phyloP scores from a whole-genome alignment of 2,113 vertebrate genomes.

The Seriola rivoliana region DNA sequence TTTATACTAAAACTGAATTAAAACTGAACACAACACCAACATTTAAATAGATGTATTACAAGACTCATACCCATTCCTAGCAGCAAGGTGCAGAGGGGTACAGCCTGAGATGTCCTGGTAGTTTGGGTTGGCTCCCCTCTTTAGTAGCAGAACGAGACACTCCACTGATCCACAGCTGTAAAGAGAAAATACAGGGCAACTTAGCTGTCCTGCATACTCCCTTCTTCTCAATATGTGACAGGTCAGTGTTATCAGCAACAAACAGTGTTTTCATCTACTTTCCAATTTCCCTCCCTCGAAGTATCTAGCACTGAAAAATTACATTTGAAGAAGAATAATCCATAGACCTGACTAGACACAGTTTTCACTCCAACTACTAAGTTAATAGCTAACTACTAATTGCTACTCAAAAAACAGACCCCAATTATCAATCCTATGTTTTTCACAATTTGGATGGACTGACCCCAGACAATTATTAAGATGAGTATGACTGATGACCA shows the following conservation, averaged over 20 bases:
- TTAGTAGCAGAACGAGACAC: constrained; percentile 94
- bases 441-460: no score
- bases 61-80: constrained; percentile 92
- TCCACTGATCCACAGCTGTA: constrained; percentile 97
- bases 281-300: neutral
- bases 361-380: no score
- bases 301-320: neutral
- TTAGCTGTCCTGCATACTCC: neutral
- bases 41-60: neutral
- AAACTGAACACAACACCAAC: neutral
- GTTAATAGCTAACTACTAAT: neutral
- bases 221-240: neutral
- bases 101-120: constrained; percentile 99
- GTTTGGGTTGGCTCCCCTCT: constrained; percentile 97
- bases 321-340: neutral
- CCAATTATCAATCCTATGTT: no score
- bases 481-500: neutral
- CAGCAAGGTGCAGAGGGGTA: constrained; percentile 96
- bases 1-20: neutral
- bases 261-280: neutral
- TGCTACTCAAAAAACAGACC: neutral
- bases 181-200: constrained; percentile 5
- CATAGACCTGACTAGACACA: no score
- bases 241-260: neutral
- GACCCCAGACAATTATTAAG: no score